A percentile compares a stretch with the other conserved stretches of the same genome.
phyloP scores from a whole-genome alignment of 2,888 invertebrate genomes.

The Catocala fraxini region DNA sequence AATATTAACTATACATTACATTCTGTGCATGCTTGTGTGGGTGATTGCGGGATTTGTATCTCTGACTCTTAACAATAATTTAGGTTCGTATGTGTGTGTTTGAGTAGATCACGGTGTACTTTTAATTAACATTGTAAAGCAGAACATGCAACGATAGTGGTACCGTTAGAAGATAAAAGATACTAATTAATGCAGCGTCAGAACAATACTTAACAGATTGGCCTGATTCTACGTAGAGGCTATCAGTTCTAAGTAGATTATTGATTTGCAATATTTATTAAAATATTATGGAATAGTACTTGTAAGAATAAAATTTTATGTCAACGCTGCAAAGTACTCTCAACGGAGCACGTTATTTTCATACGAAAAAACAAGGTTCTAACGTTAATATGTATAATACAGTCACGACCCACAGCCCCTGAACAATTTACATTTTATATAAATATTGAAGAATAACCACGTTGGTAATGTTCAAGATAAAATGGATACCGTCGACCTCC shows the following conservation, averaged over 20 bases:
- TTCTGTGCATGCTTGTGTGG: constrained; percentile 2
- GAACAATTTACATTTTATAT: constrained; percentile 75
- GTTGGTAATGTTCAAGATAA: constrained; percentile 55
- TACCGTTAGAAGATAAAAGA: constrained; percentile 11
- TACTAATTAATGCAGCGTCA: constrained; percentile 3
- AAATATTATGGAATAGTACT: constrained; percentile 25
- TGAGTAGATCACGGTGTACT: neutral
- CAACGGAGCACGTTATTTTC: constrained; percentile 60
- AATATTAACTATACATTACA: constrained; percentile 37
- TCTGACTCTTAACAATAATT: neutral
- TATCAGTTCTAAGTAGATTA: neutral
- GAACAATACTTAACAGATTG: no score
- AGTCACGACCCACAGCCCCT: constrained; percentile 64
- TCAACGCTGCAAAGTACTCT: constrained; percentile 52
- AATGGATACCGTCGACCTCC: constrained; percentile 51
- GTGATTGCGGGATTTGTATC: neutral
- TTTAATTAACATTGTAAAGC: constrained; percentile 1
- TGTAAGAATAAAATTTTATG: constrained; percentile 54
- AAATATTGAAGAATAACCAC: constrained; percentile 69
- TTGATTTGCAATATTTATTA: neutral
- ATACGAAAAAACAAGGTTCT: constrained; percentile 60
- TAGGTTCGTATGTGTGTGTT: neutral
- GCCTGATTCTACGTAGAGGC: no score
- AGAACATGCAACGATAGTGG: constrained; percentile 1
- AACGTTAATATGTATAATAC: constrained; percentile 50